A percentile compares a stretch with the other conserved stretches of the same genome.
Evolutionary conservation across 2,888 invertebrate genomes (phyloP).

Genomic region (Rhopalosiphum nymphaeae): DNA sequence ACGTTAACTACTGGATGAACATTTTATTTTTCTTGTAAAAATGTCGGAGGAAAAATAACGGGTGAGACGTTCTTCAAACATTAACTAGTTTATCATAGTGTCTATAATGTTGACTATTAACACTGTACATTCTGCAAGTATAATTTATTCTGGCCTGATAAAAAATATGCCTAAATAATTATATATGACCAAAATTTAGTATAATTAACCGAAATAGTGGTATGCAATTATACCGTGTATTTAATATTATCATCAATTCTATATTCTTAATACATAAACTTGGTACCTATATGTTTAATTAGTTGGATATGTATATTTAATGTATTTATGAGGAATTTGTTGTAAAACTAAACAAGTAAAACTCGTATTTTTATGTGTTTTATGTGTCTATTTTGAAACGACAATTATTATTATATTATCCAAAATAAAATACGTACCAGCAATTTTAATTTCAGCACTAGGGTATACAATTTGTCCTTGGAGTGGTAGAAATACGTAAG

Average conservation of each 20-base stretch:
- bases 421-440: conserved; percentile 73
- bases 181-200: background rate
- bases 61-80: background rate
- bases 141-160: background rate
- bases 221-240: background rate
- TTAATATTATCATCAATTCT: background rate
- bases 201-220: background rate
- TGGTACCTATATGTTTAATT: background rate
- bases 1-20: background rate
- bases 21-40: background rate
- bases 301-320: background rate
- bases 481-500: conserved; percentile 86
- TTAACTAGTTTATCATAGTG: background rate
- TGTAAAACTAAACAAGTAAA: background rate
- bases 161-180: background rate
- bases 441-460: conserved; percentile 86
- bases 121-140: background rate
- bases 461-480: conserved; percentile 91
- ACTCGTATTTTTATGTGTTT: background rate
- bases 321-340: background rate
- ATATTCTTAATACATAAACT: background rate
- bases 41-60: background rate
- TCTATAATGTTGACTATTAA: background rate
- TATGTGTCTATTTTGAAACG: background rate
- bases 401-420: background rate